Base-by-base conservation (phyloP, 2,113 vertebrate genomes). In the Phaetusa simplex region DNA sequence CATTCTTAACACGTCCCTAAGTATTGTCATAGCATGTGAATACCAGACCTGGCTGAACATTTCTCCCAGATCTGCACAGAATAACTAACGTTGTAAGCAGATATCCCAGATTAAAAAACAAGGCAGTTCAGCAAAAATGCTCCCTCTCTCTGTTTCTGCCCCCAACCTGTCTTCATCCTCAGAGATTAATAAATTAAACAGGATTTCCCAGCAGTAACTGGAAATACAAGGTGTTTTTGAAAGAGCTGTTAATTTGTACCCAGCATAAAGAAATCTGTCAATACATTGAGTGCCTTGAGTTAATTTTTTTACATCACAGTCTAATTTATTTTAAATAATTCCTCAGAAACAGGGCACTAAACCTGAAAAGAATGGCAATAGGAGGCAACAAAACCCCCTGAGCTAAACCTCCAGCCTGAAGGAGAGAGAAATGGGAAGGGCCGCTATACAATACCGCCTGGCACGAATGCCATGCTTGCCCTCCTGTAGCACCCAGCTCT, bases 271-370 rank as follows among this genome's bases (percentile, higher is more conserved):
- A 93, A 90, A 90, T 52, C 43, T 87, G 24, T 91, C 74, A 32
- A 87, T 88, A 87, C 42, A 87, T 72, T 38, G 82, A 95, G 56
- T 52, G 36, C 40, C 71, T 85, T 58, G 52, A 91, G 78, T 88
- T 88, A 69, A 76, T 93, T 29, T 72, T 93, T 94, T 91, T 90
- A 73, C 61, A 82, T 69, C 42, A 49, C 29, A 61, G 34, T 34
- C 49, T 76, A 43, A 80, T 88, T 82, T 79, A 85, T 90, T 93
- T 76, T 76, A 81, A 88, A 50, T 84, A 84, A 87, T 76, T 93
- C 62, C 36, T 88, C 45, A 85, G 93, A 85, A 93, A 52, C 27
- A 76, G 11, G 16, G 7, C 13, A 67, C 8, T 80, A 82, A 61
- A 88, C 53, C 49, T 82, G 58, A 27, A 88, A 87, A 80, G 16